Base-by-base conservation (phyloP, 92 coral and sea anemone genomes). In the Paragorgia papillata region DNA sequence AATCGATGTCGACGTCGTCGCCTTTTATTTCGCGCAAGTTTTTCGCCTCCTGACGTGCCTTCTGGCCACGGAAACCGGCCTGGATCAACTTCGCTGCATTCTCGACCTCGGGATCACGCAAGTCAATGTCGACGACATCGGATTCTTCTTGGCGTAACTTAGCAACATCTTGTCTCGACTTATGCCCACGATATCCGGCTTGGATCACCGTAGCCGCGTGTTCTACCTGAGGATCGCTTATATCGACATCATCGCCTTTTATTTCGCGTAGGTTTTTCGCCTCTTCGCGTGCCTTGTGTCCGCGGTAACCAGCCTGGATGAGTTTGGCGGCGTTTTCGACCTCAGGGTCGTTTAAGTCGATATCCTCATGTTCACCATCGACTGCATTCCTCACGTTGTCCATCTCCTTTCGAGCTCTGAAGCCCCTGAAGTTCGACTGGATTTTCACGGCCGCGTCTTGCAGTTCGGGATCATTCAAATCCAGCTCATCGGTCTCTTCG, bases 271-370 rank as follows among this genome's bases (percentile, higher is more conserved):
- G 40, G 63, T 57, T 41, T 31, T 87, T 84, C 0, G 83, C 89
- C 34, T 79, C 75, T 62, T 88, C 91, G 9, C 97, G 87, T 33
- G 89, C 80, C 60, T 27, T 78, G 90, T 88, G 87, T n/a, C 96
- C 96, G 75, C 90, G 93, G 85, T 84, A 90, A 74, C 88, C 81
- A 51, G 97, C 97, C 64, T 93, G 98, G 66, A 94, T 88, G 61
- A 84, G 62, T 15, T 80, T 71, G 9, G 98, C 98, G 10, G 97
- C 96, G 14, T 77, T 82, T 32, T 88, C 96, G 34, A 90, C 96
- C 31, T 88, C 97, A n/a, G 82, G 82, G 53, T 65, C 84, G 25
- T 82, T 85, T 9, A 67, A 37, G 55, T 79, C 58, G 56, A 66
- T 51, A 50, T 59, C 51, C 28, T 28, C 12, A 0, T n/a, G 33